Conservation (phyloP, 1,140 invertebrate species). For the Hycleus phaleratus region DNA sequence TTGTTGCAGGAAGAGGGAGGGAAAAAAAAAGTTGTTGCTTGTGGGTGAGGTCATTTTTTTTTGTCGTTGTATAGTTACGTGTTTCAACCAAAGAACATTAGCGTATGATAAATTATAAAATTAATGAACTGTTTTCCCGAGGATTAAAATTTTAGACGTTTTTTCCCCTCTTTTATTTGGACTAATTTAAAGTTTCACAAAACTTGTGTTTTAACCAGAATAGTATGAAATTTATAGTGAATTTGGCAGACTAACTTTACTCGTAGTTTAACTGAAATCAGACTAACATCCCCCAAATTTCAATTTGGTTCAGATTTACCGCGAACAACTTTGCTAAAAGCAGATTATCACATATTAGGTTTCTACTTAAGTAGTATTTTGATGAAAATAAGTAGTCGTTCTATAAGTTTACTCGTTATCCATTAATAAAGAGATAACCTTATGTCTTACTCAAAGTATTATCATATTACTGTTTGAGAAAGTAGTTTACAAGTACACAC, state of each 20-base stretch:
- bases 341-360: conserved; percentile 22
- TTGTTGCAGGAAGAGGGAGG: not conserved
- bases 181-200: too few relatives aligned
- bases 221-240: too few relatives aligned
- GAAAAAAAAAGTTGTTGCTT: not conserved
- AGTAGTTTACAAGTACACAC: not conserved
- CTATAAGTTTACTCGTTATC: conserved; percentile 5
- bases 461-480: not conserved
- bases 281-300: conserved; percentile 19
- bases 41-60: conserved; percentile 1
- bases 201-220: too few relatives aligned
- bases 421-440: conserved; percentile 6
- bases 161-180: too few relatives aligned
- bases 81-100: conserved; percentile 13
- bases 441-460: conserved; percentile 3
- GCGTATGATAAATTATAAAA: conserved; percentile 15
- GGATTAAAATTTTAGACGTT: not conserved
- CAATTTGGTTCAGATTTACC: conserved; percentile 21
- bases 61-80: not conserved
- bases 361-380: conserved; percentile 12
- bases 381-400: conserved; percentile 10
- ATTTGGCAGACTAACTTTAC: conserved; percentile 9
- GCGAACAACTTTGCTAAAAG: conserved; percentile 18
- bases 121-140: conserved; percentile 10
- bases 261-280: conserved; percentile 19